Evolutionary conservation across 2,888 invertebrate genomes (phyloP).

Genomic region (Caenorhabditis panamensis): DNA sequence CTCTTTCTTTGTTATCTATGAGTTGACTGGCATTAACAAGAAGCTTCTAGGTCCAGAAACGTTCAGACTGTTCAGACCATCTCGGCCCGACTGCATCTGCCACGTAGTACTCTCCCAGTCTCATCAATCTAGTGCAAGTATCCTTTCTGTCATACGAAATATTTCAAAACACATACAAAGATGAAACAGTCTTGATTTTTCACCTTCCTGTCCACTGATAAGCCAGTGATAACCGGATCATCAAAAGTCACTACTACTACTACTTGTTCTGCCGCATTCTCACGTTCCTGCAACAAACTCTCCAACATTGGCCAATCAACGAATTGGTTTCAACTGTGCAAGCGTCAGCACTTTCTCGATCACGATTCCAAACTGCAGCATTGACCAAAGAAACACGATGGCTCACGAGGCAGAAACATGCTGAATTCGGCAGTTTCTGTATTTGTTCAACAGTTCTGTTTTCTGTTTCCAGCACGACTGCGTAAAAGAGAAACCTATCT

Average conservation of each 20-base stretch:
- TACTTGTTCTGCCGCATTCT: conserved; percentile 21
- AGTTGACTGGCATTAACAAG: not conserved
- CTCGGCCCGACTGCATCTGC: too few relatives aligned
- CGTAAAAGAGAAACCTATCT: too few relatives aligned
- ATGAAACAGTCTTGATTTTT: not conserved
- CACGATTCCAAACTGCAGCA: too few relatives aligned
- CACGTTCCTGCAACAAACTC: conserved; percentile 24
- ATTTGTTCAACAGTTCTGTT: not conserved
- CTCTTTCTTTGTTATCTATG: not conserved
- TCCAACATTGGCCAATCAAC: not conserved
- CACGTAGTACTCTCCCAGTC: not conserved
- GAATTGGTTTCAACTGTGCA: conserved; percentile 22
- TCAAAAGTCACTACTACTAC: conserved; percentile 20
- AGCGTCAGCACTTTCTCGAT: conserved; percentile 34
- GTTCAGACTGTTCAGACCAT: too few relatives aligned
- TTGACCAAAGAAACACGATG: too few relatives aligned
- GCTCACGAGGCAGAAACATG: too few relatives aligned
- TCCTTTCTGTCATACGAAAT: not conserved
- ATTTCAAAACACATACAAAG: conserved; percentile 19
- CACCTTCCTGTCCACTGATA: not conserved
- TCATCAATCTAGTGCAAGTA: not conserved
- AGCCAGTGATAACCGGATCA: conserved; percentile 34
- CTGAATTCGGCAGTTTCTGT: not conserved
- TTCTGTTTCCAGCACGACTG: not conserved
- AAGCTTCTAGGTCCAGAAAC: too few relatives aligned